Evolutionary conservation across 2,113 vertebrate genomes (phyloP), one percentile per base, ranked within the genome.

Genomic region (Bombycilla garrulus): DNA sequence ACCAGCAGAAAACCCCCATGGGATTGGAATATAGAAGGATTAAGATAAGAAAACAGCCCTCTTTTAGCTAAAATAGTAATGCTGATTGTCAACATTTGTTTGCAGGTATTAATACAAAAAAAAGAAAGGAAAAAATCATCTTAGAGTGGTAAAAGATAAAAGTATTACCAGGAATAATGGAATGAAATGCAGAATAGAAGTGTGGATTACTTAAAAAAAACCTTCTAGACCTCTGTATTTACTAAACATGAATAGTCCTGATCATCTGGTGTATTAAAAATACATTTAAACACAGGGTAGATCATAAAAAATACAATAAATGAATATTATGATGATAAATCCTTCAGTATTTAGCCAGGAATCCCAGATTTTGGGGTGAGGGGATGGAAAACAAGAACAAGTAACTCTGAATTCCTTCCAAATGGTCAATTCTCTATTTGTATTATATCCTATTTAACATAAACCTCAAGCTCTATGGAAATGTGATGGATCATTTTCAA

Each of bases 71-170:
- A 82, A 57, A 76, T 0, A 82, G 51, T 78, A 71, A 31, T 20
- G 56, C 5, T 61, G 85, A 91, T 53, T 80, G 81, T 65, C 93
- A 91, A 58, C 66, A 38, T 61, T 90, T 54, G 51, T 78, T 91
- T 82, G 47, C 64, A 83, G 64, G 71, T 88, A 90, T 81, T 88
- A 91, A 93, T 20, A 42, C 4, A 25, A 35, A 65, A 61, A 44
- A 40, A 56, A 45, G 35, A 20, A 15, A 51, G 45, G 45, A 86
- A 45, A 62, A 56, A 90, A 56, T 21, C n/a, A 40, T 12, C 28
- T 64, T 51, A 53, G 44, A 74, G 53, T 20, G 40, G 53, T 53
- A 40, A 60, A 47, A 78, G 56, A 84, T n/a, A 16, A 81, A 93
- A 86, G 60, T 16, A 56, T 28, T 69, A 69, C 26, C 33, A 67